These are phyloP conservation scores for Mixornis gularis DNA, from an alignment of 2,113 vertebrate genomes.

Conservation along the genomic window DNA sequence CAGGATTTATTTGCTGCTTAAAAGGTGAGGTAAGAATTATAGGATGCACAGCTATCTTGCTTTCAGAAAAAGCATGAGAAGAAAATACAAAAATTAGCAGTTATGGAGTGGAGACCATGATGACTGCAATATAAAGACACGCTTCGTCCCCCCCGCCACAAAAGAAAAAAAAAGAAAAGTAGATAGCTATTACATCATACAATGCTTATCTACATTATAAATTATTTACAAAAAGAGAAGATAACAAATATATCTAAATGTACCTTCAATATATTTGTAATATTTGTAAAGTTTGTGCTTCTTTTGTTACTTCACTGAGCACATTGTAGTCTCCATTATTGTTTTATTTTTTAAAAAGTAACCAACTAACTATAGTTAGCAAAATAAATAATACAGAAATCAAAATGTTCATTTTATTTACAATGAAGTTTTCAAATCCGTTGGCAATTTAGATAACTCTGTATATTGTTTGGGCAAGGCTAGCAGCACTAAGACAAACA, in stretches of 20 bases:
- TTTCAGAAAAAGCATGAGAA: neutral
- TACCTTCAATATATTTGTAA: neutral
- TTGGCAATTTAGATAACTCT: neutral
- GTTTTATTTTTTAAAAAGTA: neutral
- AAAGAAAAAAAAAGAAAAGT: neutral
- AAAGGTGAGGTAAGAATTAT: neutral
- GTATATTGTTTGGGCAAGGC: neutral
- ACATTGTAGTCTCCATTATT: neutral
- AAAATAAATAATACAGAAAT: neutral
- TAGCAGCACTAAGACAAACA: neutral
- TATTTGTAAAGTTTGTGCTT: neutral
- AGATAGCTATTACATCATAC: neutral
- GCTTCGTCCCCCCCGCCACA: accelerated
- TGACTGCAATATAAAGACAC: neutral
- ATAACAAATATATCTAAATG: neutral
- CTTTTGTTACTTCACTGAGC: neutral
- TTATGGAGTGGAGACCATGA: neutral
- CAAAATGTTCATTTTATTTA: neutral
- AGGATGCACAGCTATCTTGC: neutral
- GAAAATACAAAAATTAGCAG: neutral
- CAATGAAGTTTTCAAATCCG: neutral
- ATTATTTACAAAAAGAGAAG: neutral
- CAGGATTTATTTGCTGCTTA: neutral
- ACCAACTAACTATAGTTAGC: neutral
- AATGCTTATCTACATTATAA: neutral